Conservation (phyloP, 2,113 vertebrate genomes). For the Bostrychus sinensis region DNA sequence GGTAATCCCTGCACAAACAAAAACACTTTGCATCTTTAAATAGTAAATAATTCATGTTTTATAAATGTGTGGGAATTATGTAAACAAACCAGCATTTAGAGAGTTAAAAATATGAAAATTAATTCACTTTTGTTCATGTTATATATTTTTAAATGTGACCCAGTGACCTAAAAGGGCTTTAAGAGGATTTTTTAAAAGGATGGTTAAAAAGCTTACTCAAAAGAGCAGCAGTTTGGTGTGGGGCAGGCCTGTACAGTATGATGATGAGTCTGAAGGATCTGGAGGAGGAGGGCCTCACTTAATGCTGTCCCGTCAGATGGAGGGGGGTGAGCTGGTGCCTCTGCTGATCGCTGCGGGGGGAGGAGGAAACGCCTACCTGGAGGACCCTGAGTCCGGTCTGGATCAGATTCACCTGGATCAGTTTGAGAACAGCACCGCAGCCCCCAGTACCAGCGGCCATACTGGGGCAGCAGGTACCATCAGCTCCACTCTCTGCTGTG, state of each 20-base stretch:
- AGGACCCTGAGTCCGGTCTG: slow-evolving; percentile 76
- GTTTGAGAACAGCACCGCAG: slow-evolving; percentile 83
- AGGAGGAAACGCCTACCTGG: slow-evolving; percentile 89
- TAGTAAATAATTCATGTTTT: no score
- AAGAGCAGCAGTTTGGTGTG: no score
- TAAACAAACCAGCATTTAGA: no score
- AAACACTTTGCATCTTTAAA: no score
- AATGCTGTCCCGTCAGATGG: slow-evolving; percentile 71
- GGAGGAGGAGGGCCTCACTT: background rate
- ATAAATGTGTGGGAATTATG: no score
- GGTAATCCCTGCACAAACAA: no score
- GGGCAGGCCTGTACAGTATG: background rate
- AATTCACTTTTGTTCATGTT: no score
- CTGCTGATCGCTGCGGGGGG: slow-evolving; percentile 89
- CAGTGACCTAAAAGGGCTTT: no score
- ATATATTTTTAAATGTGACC: no score
- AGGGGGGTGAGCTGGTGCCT: slow-evolving; percentile 81
- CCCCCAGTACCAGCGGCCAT: slow-evolving; percentile 80
- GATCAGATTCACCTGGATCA: slow-evolving; percentile 80
- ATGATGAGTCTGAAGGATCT: background rate
- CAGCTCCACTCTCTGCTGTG: slow-evolving; percentile 7
- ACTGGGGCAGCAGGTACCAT: slow-evolving; percentile 81
- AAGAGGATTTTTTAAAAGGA: no score
- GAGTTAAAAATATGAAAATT: no score
- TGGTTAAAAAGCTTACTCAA: no score